These are phyloP conservation scores for Holothuria glaberrima DNA, from an alignment of 35 echinoderm and acorn worm species.

Conservation along the genomic window DNA sequence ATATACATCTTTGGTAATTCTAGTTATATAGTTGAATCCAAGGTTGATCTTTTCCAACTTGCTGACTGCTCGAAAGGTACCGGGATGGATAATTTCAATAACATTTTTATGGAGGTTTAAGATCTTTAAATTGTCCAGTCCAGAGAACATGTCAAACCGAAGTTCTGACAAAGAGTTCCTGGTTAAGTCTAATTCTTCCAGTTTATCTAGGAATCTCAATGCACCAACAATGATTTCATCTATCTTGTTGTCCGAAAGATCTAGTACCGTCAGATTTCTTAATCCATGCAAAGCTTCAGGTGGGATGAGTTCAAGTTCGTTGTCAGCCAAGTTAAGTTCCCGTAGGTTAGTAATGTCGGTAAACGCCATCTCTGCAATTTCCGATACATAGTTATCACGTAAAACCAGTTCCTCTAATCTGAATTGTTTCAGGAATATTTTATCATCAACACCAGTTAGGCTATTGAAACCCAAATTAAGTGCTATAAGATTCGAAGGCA, in stretches of 20 bases:
- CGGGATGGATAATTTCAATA: conserved; percentile 8
- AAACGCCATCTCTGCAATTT: conserved; percentile 30
- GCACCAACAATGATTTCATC: conserved; percentile 28
- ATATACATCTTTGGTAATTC: not conserved
- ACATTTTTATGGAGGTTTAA: conserved; percentile 50
- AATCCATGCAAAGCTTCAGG: conserved; percentile 44
- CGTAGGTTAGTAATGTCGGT: not conserved
- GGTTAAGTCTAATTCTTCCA: conserved; percentile 41
- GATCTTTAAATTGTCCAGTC: conserved; percentile 13
- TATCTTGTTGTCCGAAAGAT: conserved; percentile 42
- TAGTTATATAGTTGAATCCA: conserved; percentile 33
- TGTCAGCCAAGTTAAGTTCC: conserved; percentile 16
- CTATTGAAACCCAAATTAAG: conserved; percentile 4
- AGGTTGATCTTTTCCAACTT: conserved; percentile 23
- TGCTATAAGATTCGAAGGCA: conserved; percentile 4
- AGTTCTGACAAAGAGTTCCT: conserved; percentile 38
- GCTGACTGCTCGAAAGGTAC: conserved; percentile 24
- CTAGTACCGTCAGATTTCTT: not conserved
- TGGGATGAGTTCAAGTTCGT: conserved; percentile 27
- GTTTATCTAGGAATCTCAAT: not conserved
- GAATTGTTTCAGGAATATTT: not conserved
- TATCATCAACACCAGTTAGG: conserved; percentile 3
- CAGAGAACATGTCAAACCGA: conserved; percentile 33
- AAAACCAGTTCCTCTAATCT: conserved; percentile 13
- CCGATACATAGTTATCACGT: conserved; percentile 19